phyloP scores from a whole-genome alignment of 2,888 invertebrate genomes.

The Drosophila nr. perissopoda region DNA sequence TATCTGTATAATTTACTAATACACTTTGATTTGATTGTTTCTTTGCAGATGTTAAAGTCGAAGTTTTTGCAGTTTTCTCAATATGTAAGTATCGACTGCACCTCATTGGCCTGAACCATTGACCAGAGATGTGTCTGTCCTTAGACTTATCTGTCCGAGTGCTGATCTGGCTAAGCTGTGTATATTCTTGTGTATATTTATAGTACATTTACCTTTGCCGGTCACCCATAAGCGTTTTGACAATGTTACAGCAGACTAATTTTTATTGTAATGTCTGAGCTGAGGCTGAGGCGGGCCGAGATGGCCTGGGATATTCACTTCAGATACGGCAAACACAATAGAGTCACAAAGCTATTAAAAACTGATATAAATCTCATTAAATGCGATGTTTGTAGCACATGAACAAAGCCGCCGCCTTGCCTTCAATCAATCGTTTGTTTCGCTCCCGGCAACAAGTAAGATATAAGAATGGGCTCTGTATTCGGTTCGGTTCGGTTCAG shows the following conservation, averaged over 20 bases:
- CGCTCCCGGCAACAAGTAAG: slow-evolving; percentile 71
- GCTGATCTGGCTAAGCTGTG: slow-evolving; percentile 1
- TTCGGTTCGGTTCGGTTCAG: slow-evolving; percentile 21
- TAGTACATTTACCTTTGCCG: slow-evolving; percentile 23
- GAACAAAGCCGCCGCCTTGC: slow-evolving; percentile 72
- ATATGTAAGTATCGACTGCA: slow-evolving; percentile 51
- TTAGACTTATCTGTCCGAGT: neutral
- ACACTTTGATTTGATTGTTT: slow-evolving; percentile 1
- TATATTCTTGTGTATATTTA: slow-evolving; percentile 1
- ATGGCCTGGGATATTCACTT: slow-evolving; percentile 55
- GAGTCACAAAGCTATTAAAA: slow-evolving; percentile 80
- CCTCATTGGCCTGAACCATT: slow-evolving; percentile 11
- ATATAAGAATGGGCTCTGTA: slow-evolving; percentile 69
- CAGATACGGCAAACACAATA: slow-evolving; percentile 66
- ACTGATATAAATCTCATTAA: slow-evolving; percentile 81
- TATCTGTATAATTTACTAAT: neutral
- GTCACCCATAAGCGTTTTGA: slow-evolving; percentile 65
- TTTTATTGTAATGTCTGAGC: slow-evolving; percentile 55
- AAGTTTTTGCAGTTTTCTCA: slow-evolving; percentile 29
- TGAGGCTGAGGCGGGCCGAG: slow-evolving; percentile 35
- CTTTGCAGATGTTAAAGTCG: slow-evolving; percentile 39
- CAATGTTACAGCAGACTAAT: slow-evolving; percentile 70
- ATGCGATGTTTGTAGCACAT: slow-evolving; percentile 78
- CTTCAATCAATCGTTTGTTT: slow-evolving; percentile 79
- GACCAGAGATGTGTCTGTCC: neutral